Conservation (phyloP, 2,113 vertebrate species). For the Campylomormyrus numenius region DNA sequence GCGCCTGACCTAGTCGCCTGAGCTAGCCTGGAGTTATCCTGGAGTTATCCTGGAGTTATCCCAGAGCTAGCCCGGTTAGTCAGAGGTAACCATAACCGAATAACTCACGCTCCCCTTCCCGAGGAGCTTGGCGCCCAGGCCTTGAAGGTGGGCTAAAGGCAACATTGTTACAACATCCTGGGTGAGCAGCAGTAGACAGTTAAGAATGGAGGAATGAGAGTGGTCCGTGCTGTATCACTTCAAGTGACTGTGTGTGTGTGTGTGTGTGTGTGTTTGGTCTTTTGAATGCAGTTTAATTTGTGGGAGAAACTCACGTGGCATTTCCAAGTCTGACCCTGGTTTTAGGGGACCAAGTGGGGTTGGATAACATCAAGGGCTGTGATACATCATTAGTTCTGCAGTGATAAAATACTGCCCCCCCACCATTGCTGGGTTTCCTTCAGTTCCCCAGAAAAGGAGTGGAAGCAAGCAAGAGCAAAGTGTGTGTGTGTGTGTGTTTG, state of each 20-base stretch:
- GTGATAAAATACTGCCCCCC: constrained; percentile 49
- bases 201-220: background rate
- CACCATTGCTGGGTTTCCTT: constrained; percentile 46
- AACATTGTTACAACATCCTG: background rate
- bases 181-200: background rate
- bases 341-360: constrained; percentile 36
- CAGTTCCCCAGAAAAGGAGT: constrained; percentile 27
- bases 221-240: background rate
- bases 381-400: constrained; percentile 53
- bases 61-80: background rate
- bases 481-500: background rate
- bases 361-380: constrained; percentile 51
- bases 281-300: constrained; percentile 9
- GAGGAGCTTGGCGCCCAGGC: background rate
- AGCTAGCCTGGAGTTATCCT: background rate
- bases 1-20: background rate
- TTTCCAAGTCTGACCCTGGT: background rate
- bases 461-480: constrained; percentile 22
- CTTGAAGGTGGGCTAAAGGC: background rate
- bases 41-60: too few species aligned
- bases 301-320: background rate
- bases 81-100: background rate
- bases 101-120: background rate
- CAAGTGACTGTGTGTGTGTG: background rate
- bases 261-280: too few species aligned